Percentiles rank a stretch among this genome's conserved stretches.
phyloP scores from a whole-genome alignment of 2,888 invertebrate species.

The Drosophila nigricruria region DNA sequence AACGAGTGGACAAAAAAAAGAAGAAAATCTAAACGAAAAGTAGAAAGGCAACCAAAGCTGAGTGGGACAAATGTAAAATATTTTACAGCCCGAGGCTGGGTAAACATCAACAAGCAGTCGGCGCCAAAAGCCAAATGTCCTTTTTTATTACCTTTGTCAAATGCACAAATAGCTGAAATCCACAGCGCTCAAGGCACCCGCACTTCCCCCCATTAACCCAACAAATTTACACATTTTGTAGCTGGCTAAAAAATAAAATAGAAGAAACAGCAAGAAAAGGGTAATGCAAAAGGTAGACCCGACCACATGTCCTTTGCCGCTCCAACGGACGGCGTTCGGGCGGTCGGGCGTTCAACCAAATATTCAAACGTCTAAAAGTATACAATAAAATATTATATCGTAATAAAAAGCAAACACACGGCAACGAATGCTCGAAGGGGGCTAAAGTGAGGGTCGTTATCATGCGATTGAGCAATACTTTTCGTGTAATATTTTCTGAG shows the following conservation, averaged over 20 bases:
- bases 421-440: constrained; percentile 20
- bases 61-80: constrained; percentile 47
- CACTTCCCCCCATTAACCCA: constrained; percentile 45
- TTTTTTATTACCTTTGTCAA: constrained; percentile 81
- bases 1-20: constrained; percentile 25
- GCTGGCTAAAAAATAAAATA: constrained; percentile 17
- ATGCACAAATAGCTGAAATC: constrained; percentile 79
- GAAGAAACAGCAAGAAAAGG: constrained; percentile 42
- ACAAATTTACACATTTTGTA: constrained; percentile 80
- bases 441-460: constrained; percentile 44
- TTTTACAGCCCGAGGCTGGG: constrained; percentile 58
- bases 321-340: constrained; percentile 18
- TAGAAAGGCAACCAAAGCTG: constrained; percentile 24
- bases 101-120: constrained; percentile 69
- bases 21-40: not conserved
- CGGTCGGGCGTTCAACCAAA: constrained; percentile 42
- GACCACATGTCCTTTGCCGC: constrained; percentile 20
- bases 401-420: constrained; percentile 72
- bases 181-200: constrained; percentile 46
- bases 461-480: constrained; percentile 74
- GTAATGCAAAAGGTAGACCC: constrained; percentile 52
- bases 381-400: constrained; percentile 80
- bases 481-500: constrained; percentile 60
- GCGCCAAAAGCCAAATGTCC: constrained; percentile 72
- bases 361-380: constrained; percentile 77